A percentile compares a stretch with the other conserved stretches of the same genome.
Evolutionary conservation across 2,113 vertebrate genomes (phyloP).

Genomic region (Formicarius rufipectus): DNA sequence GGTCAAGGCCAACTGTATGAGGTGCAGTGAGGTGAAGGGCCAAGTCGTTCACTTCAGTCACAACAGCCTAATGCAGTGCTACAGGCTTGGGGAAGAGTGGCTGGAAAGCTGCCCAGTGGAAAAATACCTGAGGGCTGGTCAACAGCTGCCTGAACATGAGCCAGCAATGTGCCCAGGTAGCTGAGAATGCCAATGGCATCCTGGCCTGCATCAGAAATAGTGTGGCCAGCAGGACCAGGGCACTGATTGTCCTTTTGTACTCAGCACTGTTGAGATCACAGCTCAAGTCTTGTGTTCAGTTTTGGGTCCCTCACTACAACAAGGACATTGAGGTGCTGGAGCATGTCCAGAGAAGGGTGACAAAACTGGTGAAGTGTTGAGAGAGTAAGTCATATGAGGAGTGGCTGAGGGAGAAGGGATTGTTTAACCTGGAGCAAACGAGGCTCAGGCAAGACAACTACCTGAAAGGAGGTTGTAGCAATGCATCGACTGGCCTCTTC

Average conservation of each 20-base stretch:
- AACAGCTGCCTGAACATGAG: neutral
- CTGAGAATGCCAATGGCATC: neutral
- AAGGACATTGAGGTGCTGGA: neutral
- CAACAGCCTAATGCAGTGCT: neutral
- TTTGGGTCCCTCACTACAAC: neutral
- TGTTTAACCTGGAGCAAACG: neutral
- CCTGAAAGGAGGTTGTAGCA: neutral
- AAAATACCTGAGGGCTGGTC: neutral
- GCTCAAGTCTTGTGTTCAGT: neutral
- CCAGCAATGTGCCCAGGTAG: neutral
- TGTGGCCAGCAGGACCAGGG: neutral
- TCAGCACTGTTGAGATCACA: neutral
- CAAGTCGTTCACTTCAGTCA: neutral
- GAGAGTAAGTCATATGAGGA: neutral
- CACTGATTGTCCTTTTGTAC: neutral
- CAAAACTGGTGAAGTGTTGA: neutral
- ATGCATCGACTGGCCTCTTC: neutral
- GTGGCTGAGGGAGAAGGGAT: neutral
- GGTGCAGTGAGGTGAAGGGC: neutral
- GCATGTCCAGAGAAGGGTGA: fast-evolving
- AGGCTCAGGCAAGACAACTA: neutral
- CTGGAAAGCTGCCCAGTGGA: neutral
- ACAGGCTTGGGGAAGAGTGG: neutral
- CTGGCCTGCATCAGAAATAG: neutral
- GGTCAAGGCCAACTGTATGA: neutral